Conservation (phyloP, 2,113 vertebrate genomes). For the Pan troglodytes region NHGRI_mPanTro3-v2.1_pri NC_072415.2:31647501-31648000, state of each 20-base stretch:
- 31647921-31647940: conserved; percentile 2
- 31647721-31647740: neutral
- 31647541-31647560: no score
- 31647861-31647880: neutral
- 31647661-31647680: neutral
- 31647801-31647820: neutral
- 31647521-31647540: no score
- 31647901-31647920: neutral
- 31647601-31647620: neutral
- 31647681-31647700: neutral
- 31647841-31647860: neutral
- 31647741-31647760: neutral
- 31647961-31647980: neutral
- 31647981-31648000: neutral
- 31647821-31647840: neutral
- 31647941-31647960: neutral
- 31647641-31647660: neutral
- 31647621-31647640: neutral
- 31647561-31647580: no score
- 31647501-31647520: no score
- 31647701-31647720: neutral
- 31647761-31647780: neutral
- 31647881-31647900: neutral
- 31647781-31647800: neutral
- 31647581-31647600: neutral